Evolutionary conservation across 2,797 vertebrate genomes (phyloP).

Genomic region (Esox lucius): DNA sequence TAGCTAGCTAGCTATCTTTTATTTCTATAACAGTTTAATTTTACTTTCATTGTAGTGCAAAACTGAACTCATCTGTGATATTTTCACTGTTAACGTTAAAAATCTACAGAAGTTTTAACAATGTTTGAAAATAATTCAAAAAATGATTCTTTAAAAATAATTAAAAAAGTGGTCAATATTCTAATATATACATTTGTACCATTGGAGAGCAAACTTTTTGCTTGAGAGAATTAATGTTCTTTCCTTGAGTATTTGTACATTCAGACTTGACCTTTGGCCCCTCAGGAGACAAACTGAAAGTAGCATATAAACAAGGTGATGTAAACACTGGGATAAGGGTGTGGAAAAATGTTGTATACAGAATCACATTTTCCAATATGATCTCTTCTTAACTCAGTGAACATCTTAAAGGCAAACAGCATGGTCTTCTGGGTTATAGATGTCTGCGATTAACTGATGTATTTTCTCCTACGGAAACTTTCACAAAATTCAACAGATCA

Average conservation of each 20-base stretch:
- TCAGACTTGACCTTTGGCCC: neutral
- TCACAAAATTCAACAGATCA: too few relatives aligned
- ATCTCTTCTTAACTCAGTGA: slow-evolving; percentile 10
- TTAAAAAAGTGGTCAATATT: too few relatives aligned
- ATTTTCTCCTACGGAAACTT: neutral
- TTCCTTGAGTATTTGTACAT: neutral
- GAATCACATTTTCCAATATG: neutral
- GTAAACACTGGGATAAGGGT: slow-evolving; percentile 19
- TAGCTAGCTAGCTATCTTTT: too few relatives aligned
- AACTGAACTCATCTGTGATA: too few relatives aligned
- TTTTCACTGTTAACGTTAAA: too few relatives aligned
- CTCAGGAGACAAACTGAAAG: slow-evolving; percentile 21
- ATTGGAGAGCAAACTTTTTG: neutral
- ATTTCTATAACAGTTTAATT: too few relatives aligned
- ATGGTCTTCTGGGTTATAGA: too few relatives aligned
- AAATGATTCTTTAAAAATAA: too few relatives aligned
- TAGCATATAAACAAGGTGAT: slow-evolving; percentile 62
- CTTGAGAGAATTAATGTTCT: neutral
- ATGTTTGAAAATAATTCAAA: neutral
- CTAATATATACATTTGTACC: neutral
- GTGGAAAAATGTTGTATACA: slow-evolving; percentile 70
- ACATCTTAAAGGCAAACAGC: neutral
- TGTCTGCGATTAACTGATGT: neutral
- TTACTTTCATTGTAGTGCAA: too few relatives aligned
- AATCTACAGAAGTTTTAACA: neutral